Conservation (phyloP, 1,140 invertebrate genomes). For the Chrysopa pallens region DNA sequence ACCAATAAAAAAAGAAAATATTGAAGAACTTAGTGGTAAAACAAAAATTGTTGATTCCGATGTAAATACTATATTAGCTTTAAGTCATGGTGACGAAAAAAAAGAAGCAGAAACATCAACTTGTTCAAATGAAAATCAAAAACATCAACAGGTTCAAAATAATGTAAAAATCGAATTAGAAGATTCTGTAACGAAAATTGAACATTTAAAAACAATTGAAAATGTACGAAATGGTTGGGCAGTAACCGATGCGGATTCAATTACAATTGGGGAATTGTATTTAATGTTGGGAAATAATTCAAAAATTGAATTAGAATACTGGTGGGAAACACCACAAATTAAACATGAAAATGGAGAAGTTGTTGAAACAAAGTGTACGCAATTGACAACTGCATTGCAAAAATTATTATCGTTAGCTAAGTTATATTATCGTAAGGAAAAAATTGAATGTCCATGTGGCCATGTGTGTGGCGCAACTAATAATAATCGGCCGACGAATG, state of each 20-base stretch:
- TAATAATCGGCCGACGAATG: slow-evolving; percentile 11
- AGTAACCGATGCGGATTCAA: slow-evolving; percentile 44
- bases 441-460: slow-evolving; percentile 26
- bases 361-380: slow-evolving; percentile 10
- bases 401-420: slow-evolving; percentile 41
- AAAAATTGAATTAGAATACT: slow-evolving; percentile 65
- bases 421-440: slow-evolving; percentile 19
- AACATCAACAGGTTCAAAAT: not conserved
- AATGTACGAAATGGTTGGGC: slow-evolving; percentile 52
- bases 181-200: slow-evolving; percentile 1
- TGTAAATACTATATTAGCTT: slow-evolving; percentile 15
- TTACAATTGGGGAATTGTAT: slow-evolving; percentile 80
- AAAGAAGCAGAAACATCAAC: slow-evolving; percentile 4
- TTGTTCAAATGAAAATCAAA: slow-evolving; percentile 1
- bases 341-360: slow-evolving; percentile 14
- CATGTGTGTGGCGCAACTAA: slow-evolving; percentile 25
- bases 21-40: slow-evolving; percentile 4
- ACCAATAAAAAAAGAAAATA: not conserved
- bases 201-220: slow-evolving; percentile 3
- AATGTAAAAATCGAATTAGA: slow-evolving; percentile 3
- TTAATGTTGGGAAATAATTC: slow-evolving; percentile 69
- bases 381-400: slow-evolving; percentile 26
- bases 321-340: slow-evolving; percentile 40
- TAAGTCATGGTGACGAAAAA: slow-evolving; percentile 8
- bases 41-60: slow-evolving; percentile 14